Evolutionary conservation across 2,797 vertebrate species (phyloP).

Genomic region (Brachyalestes nurse): DNA sequence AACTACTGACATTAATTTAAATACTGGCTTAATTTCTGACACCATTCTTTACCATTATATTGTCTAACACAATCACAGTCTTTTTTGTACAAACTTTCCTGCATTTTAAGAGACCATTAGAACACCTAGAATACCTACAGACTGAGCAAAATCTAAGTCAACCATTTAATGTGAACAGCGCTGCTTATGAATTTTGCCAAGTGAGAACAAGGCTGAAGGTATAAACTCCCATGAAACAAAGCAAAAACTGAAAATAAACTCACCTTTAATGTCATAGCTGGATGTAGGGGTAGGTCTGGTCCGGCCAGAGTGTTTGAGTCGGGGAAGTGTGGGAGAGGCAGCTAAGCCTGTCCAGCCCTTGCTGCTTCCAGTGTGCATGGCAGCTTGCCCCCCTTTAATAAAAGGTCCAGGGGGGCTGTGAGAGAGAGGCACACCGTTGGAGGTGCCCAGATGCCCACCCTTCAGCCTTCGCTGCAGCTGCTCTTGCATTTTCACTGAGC

Average conservation of each 20-base stretch:
- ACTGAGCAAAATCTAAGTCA: background rate
- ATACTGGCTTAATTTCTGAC: too few species aligned
- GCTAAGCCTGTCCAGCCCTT: slow-evolving; percentile 69
- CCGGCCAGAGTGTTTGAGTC: slow-evolving; percentile 74
- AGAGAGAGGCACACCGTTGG: slow-evolving; percentile 53
- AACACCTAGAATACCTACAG: too few species aligned
- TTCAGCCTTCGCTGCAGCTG: slow-evolving; percentile 79
- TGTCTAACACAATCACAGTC: too few species aligned
- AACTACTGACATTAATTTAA: too few species aligned
- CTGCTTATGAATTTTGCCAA: background rate
- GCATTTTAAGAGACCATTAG: too few species aligned
- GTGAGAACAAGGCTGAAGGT: background rate
- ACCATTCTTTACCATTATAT: too few species aligned
- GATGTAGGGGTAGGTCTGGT: slow-evolving; percentile 65
- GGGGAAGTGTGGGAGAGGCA: slow-evolving; percentile 61
- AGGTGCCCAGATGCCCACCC: slow-evolving; percentile 70
- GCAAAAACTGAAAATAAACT: background rate
- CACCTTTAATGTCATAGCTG: slow-evolving; percentile 63
- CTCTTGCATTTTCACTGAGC: slow-evolving; percentile 78
- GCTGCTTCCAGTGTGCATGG: slow-evolving; percentile 71
- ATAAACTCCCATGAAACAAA: background rate
- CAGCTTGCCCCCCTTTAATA: slow-evolving; percentile 64
- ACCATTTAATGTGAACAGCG: background rate
- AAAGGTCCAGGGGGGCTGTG: slow-evolving; percentile 63
- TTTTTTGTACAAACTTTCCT: too few species aligned